Evolutionary conservation across 2,113 vertebrate species (phyloP), one percentile per base, ranked within the genome.

Genomic region (Perca flavescens): DNA sequence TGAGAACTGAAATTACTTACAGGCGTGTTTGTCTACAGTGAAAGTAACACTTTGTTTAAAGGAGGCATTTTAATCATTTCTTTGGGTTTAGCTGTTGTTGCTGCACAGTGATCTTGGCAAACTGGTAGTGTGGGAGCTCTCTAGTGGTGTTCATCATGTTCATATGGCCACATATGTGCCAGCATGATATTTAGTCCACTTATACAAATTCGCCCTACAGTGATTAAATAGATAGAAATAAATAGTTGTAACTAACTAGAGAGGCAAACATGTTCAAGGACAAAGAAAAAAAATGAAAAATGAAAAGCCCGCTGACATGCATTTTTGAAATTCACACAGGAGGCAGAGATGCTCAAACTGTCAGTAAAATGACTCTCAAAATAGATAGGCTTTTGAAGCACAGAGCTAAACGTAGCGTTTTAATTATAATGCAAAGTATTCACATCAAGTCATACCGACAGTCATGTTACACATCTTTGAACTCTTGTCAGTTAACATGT

Each of bases 361-460:
- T 84, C 77, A 70, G 75, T 31, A 62, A 25, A 81, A 77, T 72
- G 11, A 46, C 54, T 79, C 19, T 64, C 65, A 47, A 74, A 86
- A 88, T 61, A 77, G 46, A 74, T 21, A 19, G 31, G 71, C 50
- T 66, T 80, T 74, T 89, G 78, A 86, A 85, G 79, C 80, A 34
- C 4, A 8, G 53, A 66, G 71, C 86, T 76, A 81, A 89, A 86
- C 72, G 83, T 77, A 56, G 76, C 36, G 3, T 46, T 79, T 80
- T 70, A 84, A 87, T 79, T 83, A 65, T 77, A 54, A 83, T 66
- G 80, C 54, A 76, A 81, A 84, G 73, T 49, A 58, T 77, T 65
- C 43, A 64, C 67, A 64, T 85, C 64, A 77, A 88, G 72, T 64
- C 46, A 57, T 49, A 69, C 77, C 75, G 73, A 76, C 84, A 86